Conservation (phyloP, 2,113 vertebrate genomes). For the Zosterops hypoxanthus region DNA sequence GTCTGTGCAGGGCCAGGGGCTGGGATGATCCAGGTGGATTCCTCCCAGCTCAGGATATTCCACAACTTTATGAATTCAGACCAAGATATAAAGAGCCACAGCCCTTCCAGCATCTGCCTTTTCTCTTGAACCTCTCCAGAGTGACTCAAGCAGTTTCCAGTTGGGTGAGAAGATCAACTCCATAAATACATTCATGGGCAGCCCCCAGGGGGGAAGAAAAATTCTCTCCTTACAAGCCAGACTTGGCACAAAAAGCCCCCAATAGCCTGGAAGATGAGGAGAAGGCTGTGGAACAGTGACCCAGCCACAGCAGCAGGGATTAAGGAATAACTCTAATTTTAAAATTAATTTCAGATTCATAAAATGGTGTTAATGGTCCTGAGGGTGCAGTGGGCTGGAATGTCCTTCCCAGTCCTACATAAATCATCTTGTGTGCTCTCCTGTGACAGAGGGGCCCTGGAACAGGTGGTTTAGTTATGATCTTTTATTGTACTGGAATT, state of each 20-base stretch:
- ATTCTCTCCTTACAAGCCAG: not conserved
- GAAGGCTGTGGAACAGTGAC: not conserved
- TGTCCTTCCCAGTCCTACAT: conserved; percentile 1
- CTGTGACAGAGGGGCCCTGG: not conserved
- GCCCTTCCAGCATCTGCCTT: not conserved
- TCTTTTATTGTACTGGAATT: conserved; percentile 2
- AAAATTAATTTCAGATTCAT: not conserved
- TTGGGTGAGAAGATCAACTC: not conserved
- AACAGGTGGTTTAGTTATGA: not conserved
- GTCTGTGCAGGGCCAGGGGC: not conserved
- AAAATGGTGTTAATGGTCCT: not conserved
- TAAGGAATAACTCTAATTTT: not conserved
- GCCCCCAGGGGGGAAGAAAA: not conserved
- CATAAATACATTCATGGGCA: not conserved
- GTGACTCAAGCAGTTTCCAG: not conserved
- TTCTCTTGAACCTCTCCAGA: not conserved
- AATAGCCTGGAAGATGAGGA: not conserved
- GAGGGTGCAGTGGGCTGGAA: not conserved
- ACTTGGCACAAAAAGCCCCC: not conserved
- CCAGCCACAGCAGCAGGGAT: not conserved
- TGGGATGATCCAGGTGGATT: not conserved
- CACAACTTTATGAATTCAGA: not conserved
- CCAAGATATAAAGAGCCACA: not conserved
- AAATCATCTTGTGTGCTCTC: not conserved
- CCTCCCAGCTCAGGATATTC: not conserved